phyloP scores from a whole-genome alignment of 2,888 invertebrate genomes.

The Scaptomyza parva region DNA sequence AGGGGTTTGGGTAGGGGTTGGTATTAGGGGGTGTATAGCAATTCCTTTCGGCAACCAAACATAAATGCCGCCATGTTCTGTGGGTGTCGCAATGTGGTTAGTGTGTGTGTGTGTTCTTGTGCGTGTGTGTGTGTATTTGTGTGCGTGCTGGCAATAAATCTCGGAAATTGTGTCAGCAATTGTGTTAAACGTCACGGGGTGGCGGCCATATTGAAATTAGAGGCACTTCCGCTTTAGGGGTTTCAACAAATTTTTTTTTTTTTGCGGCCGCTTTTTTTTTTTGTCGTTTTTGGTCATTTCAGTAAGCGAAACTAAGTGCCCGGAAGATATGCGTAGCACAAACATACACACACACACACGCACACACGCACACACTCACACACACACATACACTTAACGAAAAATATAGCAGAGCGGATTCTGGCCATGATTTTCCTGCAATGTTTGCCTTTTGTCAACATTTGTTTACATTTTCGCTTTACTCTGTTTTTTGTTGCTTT shows the following conservation, averaged over 20 bases:
- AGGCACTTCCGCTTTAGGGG: slow-evolving; percentile 69
- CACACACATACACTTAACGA: not conserved
- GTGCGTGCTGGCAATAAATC: slow-evolving; percentile 68
- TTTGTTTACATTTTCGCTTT: slow-evolving; percentile 56
- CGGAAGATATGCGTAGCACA: slow-evolving; percentile 72
- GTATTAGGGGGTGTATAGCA: slow-evolving; percentile 7
- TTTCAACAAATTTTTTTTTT: slow-evolving; percentile 21
- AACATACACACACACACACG: not conserved
- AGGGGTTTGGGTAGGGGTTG: not conserved
- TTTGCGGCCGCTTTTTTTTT: slow-evolving; percentile 29
- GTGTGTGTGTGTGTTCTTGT: slow-evolving; percentile 10
- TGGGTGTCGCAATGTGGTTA: slow-evolving; percentile 39
- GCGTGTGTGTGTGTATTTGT: slow-evolving; percentile 25
- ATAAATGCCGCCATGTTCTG: slow-evolving; percentile 47
- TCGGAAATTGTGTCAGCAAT: slow-evolving; percentile 80
- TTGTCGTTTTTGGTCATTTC: slow-evolving; percentile 59
- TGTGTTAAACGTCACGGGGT: slow-evolving; percentile 62
- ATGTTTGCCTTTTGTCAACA: slow-evolving; percentile 54
- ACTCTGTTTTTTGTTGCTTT: slow-evolving; percentile 8
- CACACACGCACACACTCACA: slow-evolving; percentile 18
- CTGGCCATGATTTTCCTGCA: slow-evolving; percentile 20
- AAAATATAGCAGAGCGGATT: slow-evolving; percentile 3
- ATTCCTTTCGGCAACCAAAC: slow-evolving; percentile 53
- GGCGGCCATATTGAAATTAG: slow-evolving; percentile 79
- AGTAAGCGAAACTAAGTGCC: slow-evolving; percentile 70